Evolutionary conservation across 1,140 invertebrate genomes (phyloP).

Genomic region (Pogonomyrmex californicus): DNA sequence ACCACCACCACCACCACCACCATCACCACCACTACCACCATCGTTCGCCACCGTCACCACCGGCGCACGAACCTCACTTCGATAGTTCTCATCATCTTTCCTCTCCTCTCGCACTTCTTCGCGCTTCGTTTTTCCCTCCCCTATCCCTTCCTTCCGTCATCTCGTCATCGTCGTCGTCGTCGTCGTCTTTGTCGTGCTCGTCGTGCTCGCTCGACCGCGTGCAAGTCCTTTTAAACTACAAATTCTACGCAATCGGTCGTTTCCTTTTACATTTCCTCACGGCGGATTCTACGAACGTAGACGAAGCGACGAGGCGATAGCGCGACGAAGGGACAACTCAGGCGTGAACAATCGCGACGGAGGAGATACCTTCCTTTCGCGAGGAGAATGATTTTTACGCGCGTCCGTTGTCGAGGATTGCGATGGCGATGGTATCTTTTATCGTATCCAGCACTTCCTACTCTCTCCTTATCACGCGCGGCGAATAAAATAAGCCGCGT

Average conservation of each 20-base stretch:
- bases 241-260: conserved; percentile 47
- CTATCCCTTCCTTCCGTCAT: neutral
- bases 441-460: conserved; percentile 38
- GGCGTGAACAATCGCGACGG: conserved; percentile 25
- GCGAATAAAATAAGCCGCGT: conserved; percentile 15
- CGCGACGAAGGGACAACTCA: conserved; percentile 56
- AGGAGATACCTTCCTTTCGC: neutral
- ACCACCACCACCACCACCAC: conserved; percentile 78
- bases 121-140: conserved; percentile 48
- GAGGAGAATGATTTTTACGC: neutral
- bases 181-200: neutral
- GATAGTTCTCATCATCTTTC: conserved; percentile 72
- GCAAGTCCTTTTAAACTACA: conserved; percentile 46
- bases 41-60: conserved; percentile 22
- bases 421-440: conserved; percentile 18
- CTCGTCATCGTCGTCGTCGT: neutral
- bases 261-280: conserved; percentile 62
- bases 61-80: conserved; percentile 57
- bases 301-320: conserved; percentile 10
- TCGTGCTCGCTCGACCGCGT: conserved; percentile 23
- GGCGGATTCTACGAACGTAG: conserved; percentile 45
- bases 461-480: conserved; percentile 13
- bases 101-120: conserved; percentile 61
- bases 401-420: neutral
- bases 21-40: conserved; percentile 75